Percentiles rank a stretch among this genome's conserved stretches.
Evolutionary conservation across 1,140 invertebrate genomes (phyloP).

Genomic region (Cotesia glomerata): DNA sequence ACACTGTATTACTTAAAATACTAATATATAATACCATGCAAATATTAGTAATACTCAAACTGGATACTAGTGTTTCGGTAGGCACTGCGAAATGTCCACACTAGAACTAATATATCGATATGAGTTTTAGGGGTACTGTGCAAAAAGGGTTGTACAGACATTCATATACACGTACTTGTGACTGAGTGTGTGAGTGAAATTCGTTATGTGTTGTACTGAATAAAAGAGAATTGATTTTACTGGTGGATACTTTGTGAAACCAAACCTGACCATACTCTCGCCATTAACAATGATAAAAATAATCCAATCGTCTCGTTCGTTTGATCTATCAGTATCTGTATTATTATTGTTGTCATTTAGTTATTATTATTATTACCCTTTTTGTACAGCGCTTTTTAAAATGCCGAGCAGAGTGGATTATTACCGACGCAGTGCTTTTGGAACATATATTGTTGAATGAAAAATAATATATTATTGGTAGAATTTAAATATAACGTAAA

Average conservation of each 20-base stretch:
- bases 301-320: slow-evolving; percentile 60
- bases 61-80: not conserved
- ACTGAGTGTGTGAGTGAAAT: not conserved
- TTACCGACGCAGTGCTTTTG: not conserved
- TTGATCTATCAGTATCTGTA: slow-evolving; percentile 54
- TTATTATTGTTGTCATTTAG: slow-evolving; percentile 41
- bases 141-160: slow-evolving; percentile 27
- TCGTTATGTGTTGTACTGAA: slow-evolving; percentile 31
- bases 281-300: slow-evolving; percentile 63
- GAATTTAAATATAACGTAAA: too few species aligned
- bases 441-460: not conserved
- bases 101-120: not conserved
- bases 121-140: slow-evolving; percentile 7
- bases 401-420: not conserved
- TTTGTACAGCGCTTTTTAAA: not conserved
- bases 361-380: slow-evolving; percentile 35
- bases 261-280: slow-evolving; percentile 52
- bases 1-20: not conserved
- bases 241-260: slow-evolving; percentile 58
- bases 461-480: not conserved
- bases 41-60: not conserved
- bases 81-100: not conserved
- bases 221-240: slow-evolving; percentile 59
- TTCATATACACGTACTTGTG: not conserved
- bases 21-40: not conserved